phyloP scores from a whole-genome alignment of 2,888 invertebrate genomes.

The Hyles lineata region DNA sequence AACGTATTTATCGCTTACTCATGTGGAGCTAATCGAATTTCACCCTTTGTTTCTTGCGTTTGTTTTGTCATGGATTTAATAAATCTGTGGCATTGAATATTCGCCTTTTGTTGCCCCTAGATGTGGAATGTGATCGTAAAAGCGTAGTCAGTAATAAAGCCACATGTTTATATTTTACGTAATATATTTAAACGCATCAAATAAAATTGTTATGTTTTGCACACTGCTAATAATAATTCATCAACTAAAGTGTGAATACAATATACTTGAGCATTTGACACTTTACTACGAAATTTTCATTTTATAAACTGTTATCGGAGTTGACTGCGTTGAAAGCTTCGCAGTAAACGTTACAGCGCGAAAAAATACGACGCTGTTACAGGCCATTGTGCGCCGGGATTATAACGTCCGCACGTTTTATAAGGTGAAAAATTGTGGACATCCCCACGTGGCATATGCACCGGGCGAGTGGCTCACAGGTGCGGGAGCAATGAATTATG shows the following conservation, averaged over 20 bases:
- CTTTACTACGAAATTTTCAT: neutral
- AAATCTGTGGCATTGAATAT: constrained; percentile 7
- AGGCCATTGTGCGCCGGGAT: constrained; percentile 2
- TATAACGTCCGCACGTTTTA: neutral
- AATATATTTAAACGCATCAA: no score
- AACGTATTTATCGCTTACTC: constrained; percentile 55
- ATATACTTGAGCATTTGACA: neutral
- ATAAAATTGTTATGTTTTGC: no score
- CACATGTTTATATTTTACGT: neutral
- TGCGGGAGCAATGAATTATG: constrained; percentile 64
- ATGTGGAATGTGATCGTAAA: neutral
- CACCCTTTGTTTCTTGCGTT: constrained; percentile 31
- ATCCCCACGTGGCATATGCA: constrained; percentile 3
- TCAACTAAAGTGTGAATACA: neutral
- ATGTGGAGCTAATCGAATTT: constrained; percentile 47
- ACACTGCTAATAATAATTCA: no score
- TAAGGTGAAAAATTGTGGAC: constrained; percentile 5
- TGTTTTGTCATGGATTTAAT: constrained; percentile 25
- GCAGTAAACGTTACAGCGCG: constrained; percentile 13
- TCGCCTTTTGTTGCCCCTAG: neutral
- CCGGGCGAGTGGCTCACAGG: constrained; percentile 52
- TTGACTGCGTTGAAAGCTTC: neutral
- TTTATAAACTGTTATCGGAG: neutral
- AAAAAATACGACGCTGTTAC: neutral
- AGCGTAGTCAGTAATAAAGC: neutral